Percentiles rank a stretch among this genome's conserved stretches.
Evolutionary conservation across 2,888 invertebrate genomes (phyloP).

Genomic region (Hydriomena furcata): DNA sequence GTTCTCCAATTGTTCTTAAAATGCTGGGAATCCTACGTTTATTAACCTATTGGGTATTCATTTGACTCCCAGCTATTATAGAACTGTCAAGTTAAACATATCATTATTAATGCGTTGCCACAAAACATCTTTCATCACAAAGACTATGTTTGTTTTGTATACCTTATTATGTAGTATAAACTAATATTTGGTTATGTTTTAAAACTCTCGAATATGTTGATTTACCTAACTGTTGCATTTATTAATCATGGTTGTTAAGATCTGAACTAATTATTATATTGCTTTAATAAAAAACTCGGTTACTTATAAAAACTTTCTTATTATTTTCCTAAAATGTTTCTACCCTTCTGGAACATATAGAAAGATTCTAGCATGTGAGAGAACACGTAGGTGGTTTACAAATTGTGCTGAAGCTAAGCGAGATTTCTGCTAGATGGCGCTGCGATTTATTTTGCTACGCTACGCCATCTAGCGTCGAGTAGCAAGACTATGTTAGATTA

Average conservation of each 20-base stretch:
- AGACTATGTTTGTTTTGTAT: neutral
- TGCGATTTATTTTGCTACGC: slow-evolving; percentile 21
- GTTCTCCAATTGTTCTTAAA: too few species aligned
- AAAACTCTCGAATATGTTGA: slow-evolving; percentile 7
- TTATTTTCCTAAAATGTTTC: too few species aligned
- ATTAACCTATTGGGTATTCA: too few species aligned
- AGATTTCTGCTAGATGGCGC: slow-evolving; percentile 14
- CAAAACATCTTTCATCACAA: neutral
- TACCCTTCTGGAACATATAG: too few species aligned
- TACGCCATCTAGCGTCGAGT: slow-evolving; percentile 51
- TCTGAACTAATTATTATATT: slow-evolving; percentile 10
- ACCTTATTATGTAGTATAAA: too few species aligned
- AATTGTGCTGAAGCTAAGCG: neutral
- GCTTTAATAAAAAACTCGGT: slow-evolving; percentile 9
- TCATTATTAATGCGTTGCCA: neutral
- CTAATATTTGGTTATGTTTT: neutral
- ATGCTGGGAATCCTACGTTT: too few species aligned
- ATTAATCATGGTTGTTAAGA: slow-evolving; percentile 16
- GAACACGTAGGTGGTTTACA: neutral
- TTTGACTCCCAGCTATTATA: too few species aligned
- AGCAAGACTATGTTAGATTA: slow-evolving; percentile 30
- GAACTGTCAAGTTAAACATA: too few species aligned
- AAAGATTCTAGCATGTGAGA: too few species aligned
- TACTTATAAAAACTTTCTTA: neutral
- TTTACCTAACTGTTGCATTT: slow-evolving; percentile 16